These are phyloP conservation scores for Amphiprion percula DNA, from an alignment of 2,113 vertebrate genomes.

Conservation along the genomic window DNA sequence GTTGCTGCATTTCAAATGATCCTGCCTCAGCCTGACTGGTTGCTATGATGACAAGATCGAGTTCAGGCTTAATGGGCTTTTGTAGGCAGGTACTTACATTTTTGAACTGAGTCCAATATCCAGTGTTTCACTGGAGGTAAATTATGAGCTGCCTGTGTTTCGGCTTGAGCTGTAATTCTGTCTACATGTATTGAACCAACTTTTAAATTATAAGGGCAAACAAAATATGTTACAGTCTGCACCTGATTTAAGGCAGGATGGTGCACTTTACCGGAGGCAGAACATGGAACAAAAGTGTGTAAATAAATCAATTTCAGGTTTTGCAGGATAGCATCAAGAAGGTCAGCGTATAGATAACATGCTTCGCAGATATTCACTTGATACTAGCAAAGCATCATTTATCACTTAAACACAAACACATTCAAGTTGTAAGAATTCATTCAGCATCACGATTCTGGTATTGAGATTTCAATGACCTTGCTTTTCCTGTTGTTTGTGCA, in stretches of 20 bases:
- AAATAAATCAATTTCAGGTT: background rate
- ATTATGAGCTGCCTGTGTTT: background rate
- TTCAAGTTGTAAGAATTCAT: background rate
- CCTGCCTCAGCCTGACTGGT: constrained; percentile 31
- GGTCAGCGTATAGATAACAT: background rate
- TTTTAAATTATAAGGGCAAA: background rate
- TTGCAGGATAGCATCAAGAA: constrained; percentile 3
- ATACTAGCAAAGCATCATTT: background rate
- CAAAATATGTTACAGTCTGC: background rate
- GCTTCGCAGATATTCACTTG: background rate
- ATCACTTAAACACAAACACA: background rate
- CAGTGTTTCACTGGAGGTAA: background rate
- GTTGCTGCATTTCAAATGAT: constrained; percentile 15
- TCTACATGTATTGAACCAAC: background rate
- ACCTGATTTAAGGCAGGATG: background rate
- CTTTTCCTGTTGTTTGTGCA: background rate
- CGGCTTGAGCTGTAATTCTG: background rate
- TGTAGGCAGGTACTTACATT: constrained; percentile 13
- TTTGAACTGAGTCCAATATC: constrained; percentile 17
- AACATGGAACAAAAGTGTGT: background rate
- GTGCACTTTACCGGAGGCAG: constrained; percentile 1
- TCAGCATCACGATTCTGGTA: background rate
- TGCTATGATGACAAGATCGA: constrained; percentile 44
- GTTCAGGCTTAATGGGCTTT: constrained; percentile 25
- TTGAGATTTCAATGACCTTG: background rate